phyloP scores from a whole-genome alignment of 2,797 vertebrate genomes.

The Helicolenus hilgendorfi region DNA sequence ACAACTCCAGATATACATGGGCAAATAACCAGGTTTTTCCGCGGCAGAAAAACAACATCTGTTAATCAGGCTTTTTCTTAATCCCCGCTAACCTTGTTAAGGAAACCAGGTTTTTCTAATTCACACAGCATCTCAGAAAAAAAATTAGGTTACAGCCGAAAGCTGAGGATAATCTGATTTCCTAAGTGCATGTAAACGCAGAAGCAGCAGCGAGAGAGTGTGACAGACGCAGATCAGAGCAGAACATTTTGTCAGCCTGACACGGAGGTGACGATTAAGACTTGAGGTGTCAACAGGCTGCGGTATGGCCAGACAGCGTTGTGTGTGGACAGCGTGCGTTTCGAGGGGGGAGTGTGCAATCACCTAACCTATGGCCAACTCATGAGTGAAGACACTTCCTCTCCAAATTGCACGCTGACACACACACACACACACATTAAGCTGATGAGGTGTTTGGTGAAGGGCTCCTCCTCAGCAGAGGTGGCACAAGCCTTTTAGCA shows the following conservation, averaged over 20 bases:
- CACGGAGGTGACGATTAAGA: constrained; percentile 78
- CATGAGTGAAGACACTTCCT: constrained; percentile 78
- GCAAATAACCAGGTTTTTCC: constrained; percentile 3
- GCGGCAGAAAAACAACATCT: not conserved
- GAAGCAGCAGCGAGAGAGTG: constrained; percentile 9
- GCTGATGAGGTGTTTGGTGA: constrained; percentile 83
- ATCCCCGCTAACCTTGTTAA: constrained; percentile 19
- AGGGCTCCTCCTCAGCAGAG: constrained; percentile 72
- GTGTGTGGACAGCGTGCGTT: constrained; percentile 25
- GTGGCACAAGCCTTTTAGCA: constrained; percentile 88
- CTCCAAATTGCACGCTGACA: constrained; percentile 52
- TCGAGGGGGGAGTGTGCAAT: constrained; percentile 59
- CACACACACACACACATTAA: constrained; percentile 42
- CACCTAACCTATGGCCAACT: constrained; percentile 62
- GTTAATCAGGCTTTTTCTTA: constrained; percentile 19
- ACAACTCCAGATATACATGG: not conserved
- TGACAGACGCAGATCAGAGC: constrained; percentile 68
- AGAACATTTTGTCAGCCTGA: constrained; percentile 52
- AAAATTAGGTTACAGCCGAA: constrained; percentile 19
- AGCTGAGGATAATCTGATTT: constrained; percentile 35
- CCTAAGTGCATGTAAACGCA: constrained; percentile 29
- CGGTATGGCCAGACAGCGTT: constrained; percentile 56
- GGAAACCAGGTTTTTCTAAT: constrained; percentile 21
- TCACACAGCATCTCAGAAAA: not conserved
- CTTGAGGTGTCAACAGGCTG: constrained; percentile 70